Evolutionary conservation across 2,113 vertebrate genomes (phyloP), one percentile per base, ranked within the genome.

Genomic region (Sebastes fasciatus): DNA sequence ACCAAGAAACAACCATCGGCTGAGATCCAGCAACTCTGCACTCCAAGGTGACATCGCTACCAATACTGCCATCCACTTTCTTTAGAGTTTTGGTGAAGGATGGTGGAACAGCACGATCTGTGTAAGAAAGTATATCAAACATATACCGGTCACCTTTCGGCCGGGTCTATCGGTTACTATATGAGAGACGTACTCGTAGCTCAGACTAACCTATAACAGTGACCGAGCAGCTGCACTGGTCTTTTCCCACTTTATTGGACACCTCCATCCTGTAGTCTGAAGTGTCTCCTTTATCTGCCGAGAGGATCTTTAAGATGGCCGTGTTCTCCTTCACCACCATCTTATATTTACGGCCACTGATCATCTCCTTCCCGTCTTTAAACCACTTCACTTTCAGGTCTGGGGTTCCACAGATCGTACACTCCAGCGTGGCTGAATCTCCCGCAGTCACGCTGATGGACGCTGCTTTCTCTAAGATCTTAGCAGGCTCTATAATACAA

Each of bases 341-440:
- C 83, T 97, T 97, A 43, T 97, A 97, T 92, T 99, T 99, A 86
- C 98, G 97, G 83, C 97, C 96, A 79, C 96, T 90, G 74, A 93
- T 93, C 84, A 99, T 91, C 57, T 97, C 96, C 23, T 95, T 98
- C 64, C 96, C 96, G 1, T 98, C 95, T 95, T 95, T 97, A 85
- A 98, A 96, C 98, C 98, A 99, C 79, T 97, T 98, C 19, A 96
- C 95, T 95, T 97, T 98, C 42, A 99, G 95, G n/a, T 98, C 97
- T 69, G 97, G 97, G 88, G 96, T 98, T 93, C 98, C 98, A 77
- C 96, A 85, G 17, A 99, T 93, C 0, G 95, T 96, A 65, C 97
- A 97, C 80, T 97, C 96, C 94, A 99, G 93, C 4, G 96, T 93
- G 70, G 96, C 97, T 17, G 97, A 94, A 48, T 98, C 96, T 8